Conservation (phyloP, 1,140 invertebrate species). For the Drosophila saltans region DNA sequence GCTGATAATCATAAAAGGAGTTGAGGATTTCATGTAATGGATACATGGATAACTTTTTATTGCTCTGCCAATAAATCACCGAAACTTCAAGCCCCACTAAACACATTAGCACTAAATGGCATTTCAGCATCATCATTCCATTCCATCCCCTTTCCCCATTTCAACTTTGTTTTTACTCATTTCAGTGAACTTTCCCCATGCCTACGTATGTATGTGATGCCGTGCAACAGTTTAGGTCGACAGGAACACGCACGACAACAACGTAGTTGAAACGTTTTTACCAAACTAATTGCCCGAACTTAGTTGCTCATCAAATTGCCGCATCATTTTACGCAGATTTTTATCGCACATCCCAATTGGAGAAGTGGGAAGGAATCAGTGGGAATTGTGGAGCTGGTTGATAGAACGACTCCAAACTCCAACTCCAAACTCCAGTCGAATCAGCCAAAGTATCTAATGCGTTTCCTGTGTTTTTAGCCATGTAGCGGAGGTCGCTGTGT, state of each 20-base stretch:
- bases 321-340: slow-evolving; percentile 79
- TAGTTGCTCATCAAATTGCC: slow-evolving; percentile 78
- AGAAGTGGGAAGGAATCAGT: not conserved
- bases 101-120: slow-evolving; percentile 55
- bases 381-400: not conserved
- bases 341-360: slow-evolving; percentile 55
- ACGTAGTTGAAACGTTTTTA: slow-evolving; percentile 43
- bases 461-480: slow-evolving; percentile 72
- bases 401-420: slow-evolving; percentile 25
- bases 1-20: slow-evolving; percentile 2
- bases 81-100: slow-evolving; percentile 48
- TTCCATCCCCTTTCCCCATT: not conserved
- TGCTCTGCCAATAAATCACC: slow-evolving; percentile 29
- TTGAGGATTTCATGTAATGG: not conserved
- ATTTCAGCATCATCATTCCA: slow-evolving; percentile 19
- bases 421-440: slow-evolving; percentile 17
- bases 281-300: slow-evolving; percentile 75
- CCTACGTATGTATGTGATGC: too few relatives aligned
- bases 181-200: not conserved
- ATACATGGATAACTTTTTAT: slow-evolving; percentile 12
- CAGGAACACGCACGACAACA: slow-evolving; percentile 34
- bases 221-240: slow-evolving; percentile 46
- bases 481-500: slow-evolving; percentile 54
- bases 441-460: slow-evolving; percentile 66
- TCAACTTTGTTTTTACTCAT: slow-evolving; percentile 3